phyloP scores from a whole-genome alignment of 2,888 invertebrate species.

The Ectropis crepuscularia region DNA sequence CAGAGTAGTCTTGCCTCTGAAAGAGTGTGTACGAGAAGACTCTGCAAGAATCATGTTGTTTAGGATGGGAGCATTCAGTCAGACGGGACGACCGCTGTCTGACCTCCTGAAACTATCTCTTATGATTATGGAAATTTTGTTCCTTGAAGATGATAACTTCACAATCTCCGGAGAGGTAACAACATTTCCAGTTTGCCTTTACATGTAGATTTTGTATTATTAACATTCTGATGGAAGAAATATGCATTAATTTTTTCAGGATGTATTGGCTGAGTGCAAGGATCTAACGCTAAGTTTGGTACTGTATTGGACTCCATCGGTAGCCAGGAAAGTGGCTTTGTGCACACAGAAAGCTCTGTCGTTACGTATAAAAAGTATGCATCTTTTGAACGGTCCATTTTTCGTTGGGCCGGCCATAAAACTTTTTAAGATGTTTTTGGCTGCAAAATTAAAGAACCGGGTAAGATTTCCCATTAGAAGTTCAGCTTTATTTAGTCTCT shows the following conservation, averaged over 20 bases:
- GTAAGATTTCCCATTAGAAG: slow-evolving; percentile 22
- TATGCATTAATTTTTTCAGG: slow-evolving; percentile 27
- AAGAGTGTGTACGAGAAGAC: slow-evolving; percentile 30
- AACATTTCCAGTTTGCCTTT: background rate
- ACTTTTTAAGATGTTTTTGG: slow-evolving; percentile 40
- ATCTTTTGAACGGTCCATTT: slow-evolving; percentile 33
- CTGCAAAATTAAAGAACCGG: slow-evolving; percentile 35
- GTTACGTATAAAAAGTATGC: slow-evolving; percentile 39
- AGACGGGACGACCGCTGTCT: slow-evolving; percentile 11
- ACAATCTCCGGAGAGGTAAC: slow-evolving; percentile 61
- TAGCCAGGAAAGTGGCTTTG: slow-evolving; percentile 31
- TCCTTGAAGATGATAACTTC: slow-evolving; percentile 81
- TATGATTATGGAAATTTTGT: slow-evolving; percentile 75
- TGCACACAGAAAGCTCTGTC: slow-evolving; percentile 37
- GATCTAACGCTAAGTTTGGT: slow-evolving; percentile 26
- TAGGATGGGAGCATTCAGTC: slow-evolving; percentile 24
- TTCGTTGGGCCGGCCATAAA: slow-evolving; percentile 29
- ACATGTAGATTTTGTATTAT: background rate
- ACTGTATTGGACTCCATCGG: slow-evolving; percentile 40
- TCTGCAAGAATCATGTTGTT: slow-evolving; percentile 28
- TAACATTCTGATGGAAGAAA: too few relatives aligned
- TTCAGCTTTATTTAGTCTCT: too few relatives aligned
- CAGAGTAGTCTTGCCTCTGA: slow-evolving; percentile 38
- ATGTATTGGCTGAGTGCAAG: slow-evolving; percentile 25
- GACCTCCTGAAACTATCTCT: slow-evolving; percentile 47